Base-by-base conservation (phyloP, 2,888 invertebrate species). In the Volucella inanis region DNA sequence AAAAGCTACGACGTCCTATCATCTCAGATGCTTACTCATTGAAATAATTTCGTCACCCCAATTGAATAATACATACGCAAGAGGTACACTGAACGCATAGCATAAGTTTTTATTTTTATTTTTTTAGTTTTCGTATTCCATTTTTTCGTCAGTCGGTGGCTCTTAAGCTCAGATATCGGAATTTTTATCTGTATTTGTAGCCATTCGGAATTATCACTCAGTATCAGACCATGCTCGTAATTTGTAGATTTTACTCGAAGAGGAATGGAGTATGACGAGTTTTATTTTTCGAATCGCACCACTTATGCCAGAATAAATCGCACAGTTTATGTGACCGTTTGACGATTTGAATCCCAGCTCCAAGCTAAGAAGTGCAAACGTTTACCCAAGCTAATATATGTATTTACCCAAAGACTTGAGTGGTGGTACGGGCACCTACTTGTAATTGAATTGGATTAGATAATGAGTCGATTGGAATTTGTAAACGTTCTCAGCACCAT, bases 271-370 rank as follows among this genome's bases (percentile, higher is more conserved):
- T 38, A 18, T n/a, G 57, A 70, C 57, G 49, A 80, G 64, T 59
- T 79, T 57, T 50, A 8, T n/a, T 8, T 50, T 39, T 64, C 71
- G 43, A 72, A 59, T 67, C 15, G 31, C 11, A 49, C 14, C 39
- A 64, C 79, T 72, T 74, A 38, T n/a, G 64, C 54, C 39, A 8
- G 31, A 67, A 55, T 76, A 70, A 82, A 76, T 61, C 31, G 8
- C 9, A 47, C 41, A 50, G 47, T 82, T 82, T 82, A 83, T 74
- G 61, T n/a, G 67, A 62, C 62, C 54, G 67, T 52, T 52, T 43
- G 45, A 6, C 31, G 47, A 64, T 41, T 62, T 18, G n/a, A 52
- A n/a, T 65, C 3, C 54, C 47, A 38, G 31, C 2, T 8, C 8
- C 12, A 2, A 47, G 74, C 12, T 12, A 41, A 65, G 57, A 22